These are phyloP conservation scores for Apis laboriosa DNA, from an alignment of 1,140 invertebrate species.

Conservation along the genomic window DNA sequence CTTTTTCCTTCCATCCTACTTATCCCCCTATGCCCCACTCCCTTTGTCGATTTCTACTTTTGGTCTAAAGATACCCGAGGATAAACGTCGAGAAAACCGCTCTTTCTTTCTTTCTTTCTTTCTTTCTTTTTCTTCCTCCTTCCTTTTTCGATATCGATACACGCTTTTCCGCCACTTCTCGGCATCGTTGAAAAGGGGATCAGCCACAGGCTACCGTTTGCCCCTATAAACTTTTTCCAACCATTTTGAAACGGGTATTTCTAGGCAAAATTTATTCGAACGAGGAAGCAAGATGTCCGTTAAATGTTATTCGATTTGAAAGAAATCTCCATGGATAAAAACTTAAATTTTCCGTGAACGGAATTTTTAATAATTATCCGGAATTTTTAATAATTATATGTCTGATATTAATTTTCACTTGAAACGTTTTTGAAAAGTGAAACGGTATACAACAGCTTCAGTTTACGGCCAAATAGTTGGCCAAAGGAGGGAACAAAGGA, in stretches of 20 bases:
- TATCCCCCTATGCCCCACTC: neutral
- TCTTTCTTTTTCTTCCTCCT: neutral
- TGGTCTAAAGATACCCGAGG: slow-evolving; percentile 3
- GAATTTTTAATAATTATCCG: too few relatives aligned
- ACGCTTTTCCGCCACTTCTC: slow-evolving; percentile 27
- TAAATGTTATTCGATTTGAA: too few relatives aligned
- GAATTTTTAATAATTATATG: too few relatives aligned
- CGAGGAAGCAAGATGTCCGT: too few relatives aligned
- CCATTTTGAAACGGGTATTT: neutral
- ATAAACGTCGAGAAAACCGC: slow-evolving; percentile 15
- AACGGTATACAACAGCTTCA: neutral
- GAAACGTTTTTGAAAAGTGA: neutral
- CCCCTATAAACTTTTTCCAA: neutral
- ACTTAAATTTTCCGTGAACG: too few relatives aligned
- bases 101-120: slow-evolving; percentile 8
- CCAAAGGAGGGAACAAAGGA: slow-evolving; percentile 17
- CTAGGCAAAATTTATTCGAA: neutral
- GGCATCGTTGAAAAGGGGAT: neutral
- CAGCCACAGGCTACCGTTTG: neutral
- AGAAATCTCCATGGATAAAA: too few relatives aligned
- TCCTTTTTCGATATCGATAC: slow-evolving; percentile 31
- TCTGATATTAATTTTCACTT: neutral
- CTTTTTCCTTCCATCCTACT: neutral
- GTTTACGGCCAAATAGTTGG: slow-evolving; percentile 5
- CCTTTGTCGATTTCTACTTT: slow-evolving; percentile 9